Percentiles rank a stretch among this genome's conserved stretches.
Conservation (phyloP, 2,113 vertebrate genomes). For the Cavia aperea region DNA sequence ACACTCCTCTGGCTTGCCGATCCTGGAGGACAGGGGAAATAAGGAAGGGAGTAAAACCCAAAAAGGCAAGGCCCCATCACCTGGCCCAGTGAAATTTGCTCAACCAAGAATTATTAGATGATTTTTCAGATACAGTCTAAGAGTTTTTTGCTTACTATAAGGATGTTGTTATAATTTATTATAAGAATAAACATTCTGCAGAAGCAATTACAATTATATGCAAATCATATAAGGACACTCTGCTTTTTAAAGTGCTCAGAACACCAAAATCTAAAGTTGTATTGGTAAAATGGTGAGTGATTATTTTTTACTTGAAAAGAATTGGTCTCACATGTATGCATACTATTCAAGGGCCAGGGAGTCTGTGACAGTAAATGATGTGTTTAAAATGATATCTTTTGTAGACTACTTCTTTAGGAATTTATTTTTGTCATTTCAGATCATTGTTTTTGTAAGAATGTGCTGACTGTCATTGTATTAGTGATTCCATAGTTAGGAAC, state of each 20-base stretch:
- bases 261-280: conserved; percentile 23
- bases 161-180: conserved; percentile 19
- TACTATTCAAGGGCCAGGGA: background rate
- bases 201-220: conserved; percentile 22
- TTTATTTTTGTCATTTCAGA: conserved; percentile 44
- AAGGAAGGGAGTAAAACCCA: conserved; percentile 26
- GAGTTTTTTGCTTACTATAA: background rate
- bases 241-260: conserved; percentile 23
- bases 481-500: background rate
- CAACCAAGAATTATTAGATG: conserved; percentile 33
- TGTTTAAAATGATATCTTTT: conserved; percentile 18
- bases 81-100: background rate
- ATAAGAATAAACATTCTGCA: background rate
- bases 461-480: background rate
- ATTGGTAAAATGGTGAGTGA: conserved; percentile 1
- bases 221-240: conserved; percentile 4
- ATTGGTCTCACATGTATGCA: background rate
- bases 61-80: background rate
- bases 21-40: conserved; percentile 65
- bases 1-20: conserved; percentile 84
- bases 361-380: background rate
- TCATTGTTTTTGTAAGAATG: conserved; percentile 35
- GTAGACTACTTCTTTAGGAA: conserved; percentile 4
- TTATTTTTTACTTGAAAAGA: conserved; percentile 40
- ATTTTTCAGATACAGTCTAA: conserved; percentile 10